Conservation (phyloP, 2,113 vertebrate genomes). For the Phalacrocorax aristotelis region DNA sequence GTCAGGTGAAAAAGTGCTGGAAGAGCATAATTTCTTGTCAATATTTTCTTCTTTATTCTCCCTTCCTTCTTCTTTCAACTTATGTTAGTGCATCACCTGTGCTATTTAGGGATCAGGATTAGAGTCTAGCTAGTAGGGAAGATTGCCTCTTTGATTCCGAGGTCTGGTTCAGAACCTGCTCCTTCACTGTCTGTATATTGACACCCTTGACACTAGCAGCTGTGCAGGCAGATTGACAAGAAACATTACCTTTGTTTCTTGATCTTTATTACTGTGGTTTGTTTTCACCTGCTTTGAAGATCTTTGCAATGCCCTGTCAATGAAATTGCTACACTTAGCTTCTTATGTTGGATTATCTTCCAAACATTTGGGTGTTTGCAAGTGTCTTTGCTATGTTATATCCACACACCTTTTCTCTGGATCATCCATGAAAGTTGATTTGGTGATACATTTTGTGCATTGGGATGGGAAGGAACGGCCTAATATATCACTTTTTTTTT, state of each 20-base stretch:
- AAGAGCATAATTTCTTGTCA: background rate
- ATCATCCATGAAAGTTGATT: background rate
- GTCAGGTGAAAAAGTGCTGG: background rate
- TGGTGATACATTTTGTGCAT: background rate
- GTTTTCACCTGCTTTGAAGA: background rate
- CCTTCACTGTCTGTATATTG: background rate
- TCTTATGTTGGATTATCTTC: background rate
- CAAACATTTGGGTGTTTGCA: background rate
- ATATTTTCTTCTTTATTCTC: background rate
- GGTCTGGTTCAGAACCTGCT: background rate
- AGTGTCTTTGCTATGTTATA: background rate
- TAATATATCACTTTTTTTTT: background rate
- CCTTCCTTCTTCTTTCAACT: background rate
- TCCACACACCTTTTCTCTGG: background rate
- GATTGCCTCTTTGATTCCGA: background rate
- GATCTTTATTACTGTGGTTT: background rate
- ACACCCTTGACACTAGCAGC: background rate
- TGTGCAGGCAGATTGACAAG: background rate
- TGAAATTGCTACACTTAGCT: background rate
- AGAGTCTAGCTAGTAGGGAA: background rate
- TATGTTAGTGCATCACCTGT: background rate
- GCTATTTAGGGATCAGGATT: background rate
- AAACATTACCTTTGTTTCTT: background rate
- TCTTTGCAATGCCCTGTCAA: background rate
- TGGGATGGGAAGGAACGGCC: background rate